Evolutionary conservation across 2,888 invertebrate genomes (phyloP).

Genomic region (Limnephilus auricula): DNA sequence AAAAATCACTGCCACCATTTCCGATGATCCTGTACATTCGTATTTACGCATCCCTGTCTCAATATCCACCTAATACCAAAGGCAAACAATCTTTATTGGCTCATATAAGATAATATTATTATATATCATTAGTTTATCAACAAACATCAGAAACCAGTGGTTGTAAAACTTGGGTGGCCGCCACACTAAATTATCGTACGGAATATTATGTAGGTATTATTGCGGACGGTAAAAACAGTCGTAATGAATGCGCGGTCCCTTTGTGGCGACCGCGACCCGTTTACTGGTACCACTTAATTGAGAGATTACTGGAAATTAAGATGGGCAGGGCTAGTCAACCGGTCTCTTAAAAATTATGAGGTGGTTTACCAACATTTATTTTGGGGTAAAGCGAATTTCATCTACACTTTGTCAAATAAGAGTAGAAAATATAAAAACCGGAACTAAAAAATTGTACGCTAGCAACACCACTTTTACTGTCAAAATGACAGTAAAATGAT

Average conservation of each 20-base stretch:
- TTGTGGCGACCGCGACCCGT: constrained; percentile 38
- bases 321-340: constrained; percentile 15
- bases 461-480: too few relatives aligned
- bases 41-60: background rate
- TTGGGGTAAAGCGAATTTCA: too few relatives aligned
- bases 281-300: constrained; percentile 39
- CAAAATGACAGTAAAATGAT: too few relatives aligned
- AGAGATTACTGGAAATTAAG: constrained; percentile 34
- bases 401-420: too few relatives aligned
- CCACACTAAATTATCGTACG: background rate
- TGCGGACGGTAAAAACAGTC: constrained; percentile 25
- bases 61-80: background rate
- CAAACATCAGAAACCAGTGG: constrained; percentile 9
- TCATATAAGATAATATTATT: background rate
- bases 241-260: constrained; percentile 31
- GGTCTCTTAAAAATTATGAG: background rate
- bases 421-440: too few relatives aligned
- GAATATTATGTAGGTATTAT: constrained; percentile 20
- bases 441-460: too few relatives aligned
- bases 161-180: constrained; percentile 26
- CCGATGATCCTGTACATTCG: background rate
- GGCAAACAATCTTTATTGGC: background rate
- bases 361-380: too few relatives aligned
- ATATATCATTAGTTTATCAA: constrained; percentile 2
- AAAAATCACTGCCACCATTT: too few relatives aligned